phyloP scores from a whole-genome alignment of 2,113 vertebrate species.

The Forbesichthys agassizii region DNA sequence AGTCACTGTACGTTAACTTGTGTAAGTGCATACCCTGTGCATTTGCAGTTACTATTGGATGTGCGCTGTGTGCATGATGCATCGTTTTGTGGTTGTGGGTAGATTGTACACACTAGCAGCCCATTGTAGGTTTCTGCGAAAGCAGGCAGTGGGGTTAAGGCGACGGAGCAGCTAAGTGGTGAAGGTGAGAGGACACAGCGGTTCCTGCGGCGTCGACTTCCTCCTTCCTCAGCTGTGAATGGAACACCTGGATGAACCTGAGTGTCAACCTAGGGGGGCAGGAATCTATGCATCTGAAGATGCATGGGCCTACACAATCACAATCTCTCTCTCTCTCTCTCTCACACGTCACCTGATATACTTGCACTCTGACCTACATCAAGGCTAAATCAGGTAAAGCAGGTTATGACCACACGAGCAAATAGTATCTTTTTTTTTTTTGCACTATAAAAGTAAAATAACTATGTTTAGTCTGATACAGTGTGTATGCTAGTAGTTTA shows the following conservation, averaged over 20 bases:
- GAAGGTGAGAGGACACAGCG: slow-evolving; percentile 52
- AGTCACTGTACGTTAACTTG: slow-evolving; percentile 27
- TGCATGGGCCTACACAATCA: too few relatives aligned
- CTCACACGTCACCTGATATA: background rate
- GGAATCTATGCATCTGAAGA: background rate
- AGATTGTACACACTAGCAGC: slow-evolving; percentile 19
- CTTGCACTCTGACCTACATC: slow-evolving; percentile 12
- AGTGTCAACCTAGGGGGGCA: slow-evolving; percentile 2
- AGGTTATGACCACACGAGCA: background rate
- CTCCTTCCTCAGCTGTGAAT: slow-evolving; percentile 22
- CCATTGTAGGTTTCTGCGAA: slow-evolving; percentile 60
- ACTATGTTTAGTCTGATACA: background rate
- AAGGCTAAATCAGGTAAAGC: slow-evolving; percentile 24
- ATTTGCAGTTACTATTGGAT: slow-evolving; percentile 25
- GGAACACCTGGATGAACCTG: slow-evolving; percentile 40
- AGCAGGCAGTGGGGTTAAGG: slow-evolving; percentile 49
- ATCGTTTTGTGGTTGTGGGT: slow-evolving; percentile 49
- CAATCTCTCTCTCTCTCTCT: background rate
- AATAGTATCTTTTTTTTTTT: too few relatives aligned
- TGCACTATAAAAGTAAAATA: background rate
- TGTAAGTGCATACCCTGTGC: slow-evolving; percentile 25
- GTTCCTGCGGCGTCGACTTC: slow-evolving; percentile 58
- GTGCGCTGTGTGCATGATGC: slow-evolving; percentile 45
- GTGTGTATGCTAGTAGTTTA: too few relatives aligned
- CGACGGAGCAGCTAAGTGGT: slow-evolving; percentile 51